phyloP scores from a whole-genome alignment of 2,797 vertebrate genomes.

The Sarcophilus harrisii region DNA sequence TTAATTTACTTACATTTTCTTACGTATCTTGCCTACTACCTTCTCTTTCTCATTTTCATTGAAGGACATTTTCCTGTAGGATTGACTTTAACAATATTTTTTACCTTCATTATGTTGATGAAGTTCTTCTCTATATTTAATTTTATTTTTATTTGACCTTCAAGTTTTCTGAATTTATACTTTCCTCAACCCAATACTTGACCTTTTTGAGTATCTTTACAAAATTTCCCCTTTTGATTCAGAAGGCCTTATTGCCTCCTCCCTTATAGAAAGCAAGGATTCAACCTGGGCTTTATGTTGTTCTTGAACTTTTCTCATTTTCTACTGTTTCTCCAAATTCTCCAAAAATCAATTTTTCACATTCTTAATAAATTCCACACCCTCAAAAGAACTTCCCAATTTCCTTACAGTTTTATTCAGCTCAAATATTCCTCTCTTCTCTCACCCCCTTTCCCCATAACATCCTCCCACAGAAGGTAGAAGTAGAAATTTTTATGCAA shows the following conservation, averaged over 20 bases:
- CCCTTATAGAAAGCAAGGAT: not conserved
- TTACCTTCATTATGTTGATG: not conserved
- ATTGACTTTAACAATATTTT: not conserved
- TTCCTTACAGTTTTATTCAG: not conserved
- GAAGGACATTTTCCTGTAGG: not conserved
- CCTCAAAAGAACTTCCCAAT: not conserved
- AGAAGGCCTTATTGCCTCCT: not conserved
- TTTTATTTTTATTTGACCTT: not conserved
- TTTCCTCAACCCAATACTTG: not conserved
- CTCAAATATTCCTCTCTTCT: not conserved
- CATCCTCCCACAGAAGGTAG: not conserved
- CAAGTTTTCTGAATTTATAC: not conserved
- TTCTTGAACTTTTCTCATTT: not conserved
- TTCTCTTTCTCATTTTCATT: not conserved
- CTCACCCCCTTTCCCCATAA: not conserved
- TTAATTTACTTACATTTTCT: not conserved
- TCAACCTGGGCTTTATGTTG: not conserved
- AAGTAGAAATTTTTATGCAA: not conserved
- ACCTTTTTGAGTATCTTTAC: not conserved
- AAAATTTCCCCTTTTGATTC: not conserved
- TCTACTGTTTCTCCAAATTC: not conserved
- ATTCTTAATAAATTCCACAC: not conserved
- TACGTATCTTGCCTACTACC: not conserved
- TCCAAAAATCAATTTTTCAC: not conserved
- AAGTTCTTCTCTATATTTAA: not conserved